Base-by-base conservation (phyloP, 2,113 vertebrate genomes). In the Engraulis encrasicolus region DNA sequence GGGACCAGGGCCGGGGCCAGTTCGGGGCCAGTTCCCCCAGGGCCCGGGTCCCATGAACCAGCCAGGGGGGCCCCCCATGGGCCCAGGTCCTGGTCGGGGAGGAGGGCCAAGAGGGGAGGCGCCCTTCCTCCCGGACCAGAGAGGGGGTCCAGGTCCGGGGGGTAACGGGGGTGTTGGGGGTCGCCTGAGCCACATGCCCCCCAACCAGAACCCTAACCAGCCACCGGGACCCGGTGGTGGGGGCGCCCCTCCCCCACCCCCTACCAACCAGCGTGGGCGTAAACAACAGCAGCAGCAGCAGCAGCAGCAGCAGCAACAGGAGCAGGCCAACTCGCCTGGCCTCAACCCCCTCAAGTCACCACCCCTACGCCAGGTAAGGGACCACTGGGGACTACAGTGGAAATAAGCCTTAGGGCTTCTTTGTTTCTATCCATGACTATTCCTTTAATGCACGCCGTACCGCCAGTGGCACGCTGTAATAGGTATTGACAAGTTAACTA, bases 281-380 rank as follows among this genome's bases (percentile, higher is more conserved):
- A 99, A 99, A n/a, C n/a, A n/a, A n/a, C n/a, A n/a, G n/a, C n/a
- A n/a, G n/a, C n/a, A n/a, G n/a, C n/a, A 89, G 97, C 98, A 84
- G 92, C 91, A 96, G 97, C 91, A 94, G 99, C 86, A 97, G 97
- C 5, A 96, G 97, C 83, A 97, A 50, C 94, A 95, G 23, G 92
- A 97, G 81, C 98, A 98, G 87, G 97, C 97, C 88, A 97, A 97
- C 90, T 99, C 98, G n/a, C 98, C 98, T 14, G 98, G 96, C 87
- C 95, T 99, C 83, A 99, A 99, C 91, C 97, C 98, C 31, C 94
- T 99, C 0, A 99, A 99, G 86, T 99, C 98, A 2, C 98, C 98
- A 79, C 98, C 98, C 0, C 94, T 99, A 95, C 97, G 97, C 93
- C 98, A 99, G 91, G n/a, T n/a, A n/a, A n/a, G n/a, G n/a, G n/a